These are phyloP conservation scores for Athalia circularis DNA, from an alignment of 2,888 invertebrate genomes.

Conservation along the genomic window DNA sequence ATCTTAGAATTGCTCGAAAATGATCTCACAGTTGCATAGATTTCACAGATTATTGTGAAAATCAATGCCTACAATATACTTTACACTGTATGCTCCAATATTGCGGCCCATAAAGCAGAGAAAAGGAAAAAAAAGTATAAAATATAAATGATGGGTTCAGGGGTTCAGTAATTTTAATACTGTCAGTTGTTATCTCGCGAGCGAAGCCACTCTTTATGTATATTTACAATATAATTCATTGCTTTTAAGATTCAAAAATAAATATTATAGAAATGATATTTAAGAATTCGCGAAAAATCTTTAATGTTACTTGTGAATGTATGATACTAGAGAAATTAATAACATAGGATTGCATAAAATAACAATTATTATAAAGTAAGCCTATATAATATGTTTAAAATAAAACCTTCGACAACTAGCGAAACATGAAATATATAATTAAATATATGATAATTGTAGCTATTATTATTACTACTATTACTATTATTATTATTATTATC, in stretches of 20 bases:
- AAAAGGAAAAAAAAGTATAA: slow-evolving; percentile 7
- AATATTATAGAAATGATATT: slow-evolving; percentile 47
- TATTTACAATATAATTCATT: slow-evolving; percentile 43
- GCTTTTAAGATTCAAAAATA: slow-evolving; percentile 46
- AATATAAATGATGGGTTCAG: slow-evolving; percentile 29
- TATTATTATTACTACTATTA: slow-evolving; percentile 61
- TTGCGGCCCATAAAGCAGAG: slow-evolving; percentile 33
- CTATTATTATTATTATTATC: slow-evolving; percentile 54
- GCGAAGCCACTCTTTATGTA: slow-evolving; percentile 41
- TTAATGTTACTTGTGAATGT: slow-evolving; percentile 65
- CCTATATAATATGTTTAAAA: slow-evolving; percentile 45
- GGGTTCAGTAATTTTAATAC: slow-evolving; percentile 41
- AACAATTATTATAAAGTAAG: slow-evolving; percentile 45
- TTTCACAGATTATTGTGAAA: slow-evolving; percentile 42
- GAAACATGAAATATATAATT: slow-evolving; percentile 67
- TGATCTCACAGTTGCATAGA: slow-evolving; percentile 43
- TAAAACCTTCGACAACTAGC: slow-evolving; percentile 58
- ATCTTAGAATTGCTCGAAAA: slow-evolving; percentile 39
- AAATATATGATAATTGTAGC: slow-evolving; percentile 67
- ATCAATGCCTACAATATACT: slow-evolving; percentile 28
- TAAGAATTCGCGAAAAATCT: slow-evolving; percentile 49
- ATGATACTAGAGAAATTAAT: slow-evolving; percentile 67
- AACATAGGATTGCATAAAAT: slow-evolving; percentile 46
- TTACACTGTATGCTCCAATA: slow-evolving; percentile 27
- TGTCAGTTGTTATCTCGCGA: slow-evolving; percentile 42